Evolutionary conservation across 2,888 invertebrate species (phyloP), one percentile per base, ranked within the genome.

Genomic region (Chrysina gloriosa): DNA sequence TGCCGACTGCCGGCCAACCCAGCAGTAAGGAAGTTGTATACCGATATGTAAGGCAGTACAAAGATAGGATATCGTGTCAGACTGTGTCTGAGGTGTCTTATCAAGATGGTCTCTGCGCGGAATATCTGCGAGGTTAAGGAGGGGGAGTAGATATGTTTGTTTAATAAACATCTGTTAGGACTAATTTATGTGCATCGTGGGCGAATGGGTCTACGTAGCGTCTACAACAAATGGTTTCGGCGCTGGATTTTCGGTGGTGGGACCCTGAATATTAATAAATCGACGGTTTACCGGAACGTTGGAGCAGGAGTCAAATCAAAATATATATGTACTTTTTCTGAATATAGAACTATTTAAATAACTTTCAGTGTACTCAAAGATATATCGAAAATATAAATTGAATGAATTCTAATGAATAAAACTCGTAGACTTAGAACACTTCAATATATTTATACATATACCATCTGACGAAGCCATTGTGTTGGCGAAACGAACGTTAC

Each of bases 11-110:
- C 58, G 52, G 64, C 50, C 21, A 45, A 52, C 64, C 64, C 76
- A 72, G 75, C 75, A 75, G 74, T 74, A 76, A 80, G 80, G 81
- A 81, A 81, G 81, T 81, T 80, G 80, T 80, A 79, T 75, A 75
- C 74, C 73, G 79, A 79, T 78, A 79, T 79, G 76, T 76, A 77
- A 74, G 75, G 75, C 72, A 70, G 72, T 71, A 71, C 71, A 70
- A 65, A 75, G 76, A 76, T 75, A 76, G 68, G 72, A 68, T 75
- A 75, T 76, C 78, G 74, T 76, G 77, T 77, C 74, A 70, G 72
- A 67, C 71, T 73, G 77, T 75, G 77, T 75, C 71, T 73, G 70
- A 73, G 68, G 70, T 72, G 69, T 71, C 74, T 73, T 74, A 70
- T 73, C 73, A 64, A 31, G 63, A 68, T 58, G 58, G 54, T 52